Conservation (phyloP, 1,140 invertebrate genomes). For the Bilobella aurantiaca region DNA sequence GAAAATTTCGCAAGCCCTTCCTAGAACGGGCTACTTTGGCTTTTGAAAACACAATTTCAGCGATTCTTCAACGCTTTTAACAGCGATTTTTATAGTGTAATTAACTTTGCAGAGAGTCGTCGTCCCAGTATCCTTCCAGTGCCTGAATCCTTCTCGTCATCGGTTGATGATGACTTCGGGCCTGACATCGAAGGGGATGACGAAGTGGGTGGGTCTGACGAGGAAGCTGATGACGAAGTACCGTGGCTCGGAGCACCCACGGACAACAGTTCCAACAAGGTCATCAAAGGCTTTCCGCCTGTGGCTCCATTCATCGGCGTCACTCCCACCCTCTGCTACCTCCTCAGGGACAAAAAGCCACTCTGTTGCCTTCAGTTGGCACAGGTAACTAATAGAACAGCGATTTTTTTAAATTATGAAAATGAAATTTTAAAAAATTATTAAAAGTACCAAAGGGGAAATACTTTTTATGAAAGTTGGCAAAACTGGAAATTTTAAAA, state of each 20-base stretch:
- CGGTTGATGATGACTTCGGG: conserved; percentile 27
- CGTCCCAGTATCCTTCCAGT: conserved; percentile 75
- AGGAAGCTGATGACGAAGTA: conserved; percentile 76
- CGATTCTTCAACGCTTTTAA: not conserved
- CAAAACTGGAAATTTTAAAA: too few relatives aligned
- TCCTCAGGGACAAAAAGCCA: conserved; percentile 89
- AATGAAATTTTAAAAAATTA: too few relatives aligned
- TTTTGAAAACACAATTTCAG: too few relatives aligned
- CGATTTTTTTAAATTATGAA: too few relatives aligned
- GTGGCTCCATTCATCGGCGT: conserved; percentile 97
- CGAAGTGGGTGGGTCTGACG: conserved; percentile 65
- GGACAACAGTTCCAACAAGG: conserved; percentile 60
- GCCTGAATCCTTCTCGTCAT: conserved; percentile 60
- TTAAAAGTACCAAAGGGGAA: too few relatives aligned
- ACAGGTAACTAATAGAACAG: conserved; percentile 59
- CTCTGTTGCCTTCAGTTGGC: conserved; percentile 90
- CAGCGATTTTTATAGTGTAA: not conserved
- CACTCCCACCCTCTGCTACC: conserved; percentile 88
- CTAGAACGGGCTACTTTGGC: too few relatives aligned
- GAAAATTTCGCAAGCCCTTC: too few relatives aligned
- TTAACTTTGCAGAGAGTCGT: conserved; percentile 57
- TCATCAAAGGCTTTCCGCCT: conserved; percentile 79
- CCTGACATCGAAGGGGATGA: conserved; percentile 52
- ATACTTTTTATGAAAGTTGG: too few relatives aligned
- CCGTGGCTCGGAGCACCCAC: conserved; percentile 69